Conservation (phyloP, 2,888 invertebrate species). For the Nycteola revayana region DNA sequence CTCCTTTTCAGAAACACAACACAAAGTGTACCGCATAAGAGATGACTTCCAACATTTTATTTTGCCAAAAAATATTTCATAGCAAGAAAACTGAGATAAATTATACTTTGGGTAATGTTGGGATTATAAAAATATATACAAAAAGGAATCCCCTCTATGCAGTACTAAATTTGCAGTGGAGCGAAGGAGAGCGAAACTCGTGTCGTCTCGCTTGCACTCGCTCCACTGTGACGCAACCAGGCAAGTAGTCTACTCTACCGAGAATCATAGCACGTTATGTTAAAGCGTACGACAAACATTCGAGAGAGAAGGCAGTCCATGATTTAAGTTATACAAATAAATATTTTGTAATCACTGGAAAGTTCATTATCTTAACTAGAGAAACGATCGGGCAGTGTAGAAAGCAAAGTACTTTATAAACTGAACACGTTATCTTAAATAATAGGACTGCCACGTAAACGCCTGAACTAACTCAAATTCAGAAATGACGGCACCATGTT, state of each 20-base stretch:
- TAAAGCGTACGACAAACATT: slow-evolving; percentile 62
- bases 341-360: slow-evolving; percentile 43
- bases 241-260: slow-evolving; percentile 68
- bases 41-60: slow-evolving; percentile 31
- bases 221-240: slow-evolving; percentile 68
- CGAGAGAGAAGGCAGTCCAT: slow-evolving; percentile 70
- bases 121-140: slow-evolving; percentile 26
- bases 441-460: slow-evolving; percentile 62
- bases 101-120: slow-evolving; percentile 28
- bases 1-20: slow-evolving; percentile 94
- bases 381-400: slow-evolving; percentile 49
- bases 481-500: slow-evolving; percentile 72
- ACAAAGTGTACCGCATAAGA: slow-evolving; percentile 84
- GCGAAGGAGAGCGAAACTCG: slow-evolving; percentile 36
- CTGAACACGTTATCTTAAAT: slow-evolving; percentile 39
- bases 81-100: slow-evolving; percentile 26
- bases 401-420: slow-evolving; percentile 41
- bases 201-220: slow-evolving; percentile 35
- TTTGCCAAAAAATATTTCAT: slow-evolving; percentile 28
- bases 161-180: slow-evolving; percentile 67
- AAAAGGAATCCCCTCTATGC: slow-evolving; percentile 37
- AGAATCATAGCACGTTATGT: slow-evolving; percentile 62
- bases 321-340: slow-evolving; percentile 43
- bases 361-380: slow-evolving; percentile 47
- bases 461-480: slow-evolving; percentile 79